Base-by-base conservation (phyloP, 2,888 invertebrate genomes). In the Sclerodermus sp. region DNA sequence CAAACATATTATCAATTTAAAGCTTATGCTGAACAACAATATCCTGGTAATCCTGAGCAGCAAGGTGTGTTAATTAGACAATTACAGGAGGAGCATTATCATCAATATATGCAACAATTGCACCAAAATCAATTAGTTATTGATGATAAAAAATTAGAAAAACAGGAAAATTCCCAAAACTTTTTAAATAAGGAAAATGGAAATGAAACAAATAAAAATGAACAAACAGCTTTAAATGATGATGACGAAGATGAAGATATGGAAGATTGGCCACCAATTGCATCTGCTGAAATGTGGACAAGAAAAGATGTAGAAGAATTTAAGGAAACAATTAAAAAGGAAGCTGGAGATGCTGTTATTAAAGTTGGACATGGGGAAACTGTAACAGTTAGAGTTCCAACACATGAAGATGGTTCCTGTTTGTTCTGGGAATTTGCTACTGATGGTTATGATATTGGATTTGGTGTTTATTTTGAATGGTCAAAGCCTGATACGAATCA, bases 381-480 rank as follows among this genome's bases (percentile, higher is more conserved):
- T 0, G 92, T 97, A 41, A 98, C 97, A 42, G 93, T 96, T 66
- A 83, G 98, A 34, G 98, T 99, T 46, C 99, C 99, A 8, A 99
- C 99, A 0, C 95, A 96, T 74, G 88, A 90, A 58, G 90, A 93
- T 67, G 98, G 98, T 0, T 87, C 90, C 1, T 90, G 93, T 68
- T 82, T 99, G 34, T 98, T 96, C 80, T 99, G 98, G 98, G 99
- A 99, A 82, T 99, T 99, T 78, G 96, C 97, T 12, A 98, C 99
- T 0, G 99, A 99, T 77, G 88, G 89, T 74, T 99, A 96, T 73
- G 99, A 99, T 77, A 91, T 99, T 68, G 95, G 90, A 55, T 99
- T 99, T 79, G 99, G 99, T 1, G 87, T 99, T 42, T 96, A 91
- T 79, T 99, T 99, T 78, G 99, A 99, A 81, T 99, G 97, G 95